Base-by-base conservation (phyloP, 2,797 vertebrate genomes). In the Thalassophryne amazonica region DNA sequence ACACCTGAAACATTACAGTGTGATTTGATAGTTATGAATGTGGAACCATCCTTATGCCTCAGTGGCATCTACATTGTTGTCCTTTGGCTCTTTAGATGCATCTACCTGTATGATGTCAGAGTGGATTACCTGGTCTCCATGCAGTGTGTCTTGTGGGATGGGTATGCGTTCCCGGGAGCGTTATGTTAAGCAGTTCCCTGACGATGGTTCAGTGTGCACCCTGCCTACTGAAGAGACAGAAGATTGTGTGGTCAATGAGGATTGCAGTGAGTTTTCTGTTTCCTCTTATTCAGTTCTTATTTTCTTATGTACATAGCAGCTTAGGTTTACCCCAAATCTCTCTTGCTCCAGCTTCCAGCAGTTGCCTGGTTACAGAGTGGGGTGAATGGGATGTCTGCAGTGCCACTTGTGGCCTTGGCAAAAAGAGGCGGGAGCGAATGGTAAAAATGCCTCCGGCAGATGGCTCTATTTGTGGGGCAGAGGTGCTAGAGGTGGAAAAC, bases 51-150 rank as follows among this genome's bases (percentile, higher is more conserved):
- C 9, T 18, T 9, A 1, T 20, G 22, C 12, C 11, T 41, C 9
- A 0, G 24, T 63, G 36, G 38, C 18, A 24, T 37, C 4, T 14
- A 32, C 22, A 2, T 11, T n/a, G 49, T 35, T 51, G 2, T 27
- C 13, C 7, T 45, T 17, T 34, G 9, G 34, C 41, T 45, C 32
- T 51, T 19, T 22, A 90, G 96, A 98, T 54, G 89, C 92, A 2
- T 95, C 97, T 58, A 97, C 97, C 32, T 99, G 96, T 60, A 98
- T 96, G 91, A 95, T 99, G 95, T 99, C 97, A 7, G 96, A 99
- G 76, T 99, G 97, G 97, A 96, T 98, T 84, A 93, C 92, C 0
- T 99, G 96, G 97, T 98, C 97, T 7, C 93, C 95, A 0, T 99
- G 97, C 55, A 98, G 94, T 6, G 47, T 90, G 40, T 92, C 96